Evolutionary conservation across 1,140 invertebrate species (phyloP).

Genomic region (Dreissena polymorpha): DNA sequence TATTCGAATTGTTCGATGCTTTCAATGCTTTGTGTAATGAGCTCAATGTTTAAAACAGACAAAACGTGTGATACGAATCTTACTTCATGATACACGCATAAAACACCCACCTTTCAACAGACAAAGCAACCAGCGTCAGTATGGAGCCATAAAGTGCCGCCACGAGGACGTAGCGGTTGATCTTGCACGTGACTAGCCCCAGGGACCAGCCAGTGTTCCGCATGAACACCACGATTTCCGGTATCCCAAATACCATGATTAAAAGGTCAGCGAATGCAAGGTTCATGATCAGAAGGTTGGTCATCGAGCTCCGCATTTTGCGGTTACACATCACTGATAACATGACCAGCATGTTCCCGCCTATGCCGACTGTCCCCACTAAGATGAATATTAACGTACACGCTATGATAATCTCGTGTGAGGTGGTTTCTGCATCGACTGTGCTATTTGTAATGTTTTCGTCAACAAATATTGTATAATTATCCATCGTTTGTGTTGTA

Average conservation of each 20-base stretch:
- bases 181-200: constrained; percentile 71
- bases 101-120: constrained; percentile 79
- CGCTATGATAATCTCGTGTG: constrained; percentile 19
- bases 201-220: constrained; percentile 77
- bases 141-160: constrained; percentile 78
- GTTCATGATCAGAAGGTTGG: constrained; percentile 68
- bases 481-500: no score
- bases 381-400: constrained; percentile 58
- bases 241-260: constrained; percentile 78
- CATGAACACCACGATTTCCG: constrained; percentile 79
- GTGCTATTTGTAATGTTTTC: not conserved
- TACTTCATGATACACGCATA: not conserved
- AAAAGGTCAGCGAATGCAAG: constrained; percentile 74
- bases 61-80: no score
- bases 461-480: no score
- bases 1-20: no score
- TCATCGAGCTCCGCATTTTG: constrained; percentile 70
- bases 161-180: constrained; percentile 76
- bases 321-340: constrained; percentile 63
- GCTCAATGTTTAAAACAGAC: no score
- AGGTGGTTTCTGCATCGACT: not conserved
- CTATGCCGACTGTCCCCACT: constrained; percentile 60
- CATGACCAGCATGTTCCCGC: constrained; percentile 63
- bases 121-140: constrained; percentile 77
- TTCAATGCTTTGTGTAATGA: no score